Evolutionary conservation across 2,888 invertebrate species (phyloP).

Genomic region (Scrobipalpa atriplicella): DNA sequence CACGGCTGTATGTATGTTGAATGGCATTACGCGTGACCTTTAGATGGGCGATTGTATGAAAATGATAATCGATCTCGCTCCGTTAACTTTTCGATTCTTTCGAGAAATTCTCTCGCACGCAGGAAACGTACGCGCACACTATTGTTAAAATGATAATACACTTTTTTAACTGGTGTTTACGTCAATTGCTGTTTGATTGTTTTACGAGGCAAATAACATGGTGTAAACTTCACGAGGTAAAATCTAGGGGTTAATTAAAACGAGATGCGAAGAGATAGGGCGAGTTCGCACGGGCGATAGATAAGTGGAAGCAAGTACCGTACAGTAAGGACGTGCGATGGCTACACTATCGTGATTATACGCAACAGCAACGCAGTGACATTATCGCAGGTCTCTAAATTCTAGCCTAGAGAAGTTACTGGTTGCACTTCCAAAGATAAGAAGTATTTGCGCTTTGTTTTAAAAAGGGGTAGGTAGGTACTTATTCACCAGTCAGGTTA

Average conservation of each 20-base stretch:
- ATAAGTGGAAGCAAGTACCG: conserved; percentile 11
- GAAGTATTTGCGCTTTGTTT: not conserved
- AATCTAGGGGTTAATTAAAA: conserved; percentile 40
- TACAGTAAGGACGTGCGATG: conserved; percentile 23
- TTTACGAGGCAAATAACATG: conserved; percentile 40
- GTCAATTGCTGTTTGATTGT: conserved; percentile 41
- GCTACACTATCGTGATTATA: conserved; percentile 31
- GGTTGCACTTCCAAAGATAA: not conserved
- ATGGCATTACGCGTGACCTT: conserved; percentile 80
- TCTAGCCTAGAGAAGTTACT: conserved; percentile 27
- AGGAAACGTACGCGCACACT: conserved; percentile 26
- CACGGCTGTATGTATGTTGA: conserved; percentile 60
- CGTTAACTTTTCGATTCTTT: conserved; percentile 66
- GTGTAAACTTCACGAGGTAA: conserved; percentile 26
- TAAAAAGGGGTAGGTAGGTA: too few relatives aligned
- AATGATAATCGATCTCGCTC: conserved; percentile 76
- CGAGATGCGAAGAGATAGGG: conserved; percentile 38
- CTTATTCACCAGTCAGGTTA: too few relatives aligned
- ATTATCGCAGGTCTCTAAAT: conserved; percentile 37
- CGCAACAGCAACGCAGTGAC: conserved; percentile 39
- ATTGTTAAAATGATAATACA: conserved; percentile 30
- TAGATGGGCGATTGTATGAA: conserved; percentile 75
- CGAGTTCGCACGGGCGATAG: conserved; percentile 38
- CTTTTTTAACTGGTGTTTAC: conserved; percentile 36
- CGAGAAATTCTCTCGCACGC: conserved; percentile 54